Percentiles rank a stretch among this genome's conserved stretches.
phyloP scores from a whole-genome alignment of 2,797 vertebrate genomes.

The Paramormyrops hopkinsi region DNA sequence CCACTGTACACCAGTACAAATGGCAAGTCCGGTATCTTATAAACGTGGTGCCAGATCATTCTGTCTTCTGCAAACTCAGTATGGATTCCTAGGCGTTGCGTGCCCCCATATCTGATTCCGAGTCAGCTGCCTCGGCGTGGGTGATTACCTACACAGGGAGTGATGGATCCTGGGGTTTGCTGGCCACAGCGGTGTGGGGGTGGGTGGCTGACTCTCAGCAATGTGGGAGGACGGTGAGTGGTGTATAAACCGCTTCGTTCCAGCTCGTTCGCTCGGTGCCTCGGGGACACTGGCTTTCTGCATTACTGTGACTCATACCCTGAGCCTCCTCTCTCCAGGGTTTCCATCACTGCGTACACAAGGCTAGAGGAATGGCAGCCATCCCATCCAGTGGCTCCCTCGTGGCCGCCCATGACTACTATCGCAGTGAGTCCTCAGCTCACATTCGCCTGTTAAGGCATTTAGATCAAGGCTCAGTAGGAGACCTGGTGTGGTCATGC shows the following conservation, averaged over 20 bases:
- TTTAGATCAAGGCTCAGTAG: background rate
- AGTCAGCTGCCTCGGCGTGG: background rate
- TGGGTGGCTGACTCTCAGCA: background rate
- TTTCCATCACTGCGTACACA: conserved; percentile 40
- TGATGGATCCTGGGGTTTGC: background rate
- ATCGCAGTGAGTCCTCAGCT: conserved; percentile 72
- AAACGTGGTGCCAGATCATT: background rate
- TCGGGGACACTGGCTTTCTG: background rate
- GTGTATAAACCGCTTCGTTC: background rate
- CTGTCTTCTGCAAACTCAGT: background rate
- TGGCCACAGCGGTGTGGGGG: background rate
- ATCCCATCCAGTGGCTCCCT: conserved; percentile 93
- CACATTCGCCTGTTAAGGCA: background rate
- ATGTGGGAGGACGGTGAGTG: background rate
- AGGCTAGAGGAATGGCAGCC: conserved; percentile 74
- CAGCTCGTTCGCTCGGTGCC: background rate
- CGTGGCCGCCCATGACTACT: conserved; percentile 87
- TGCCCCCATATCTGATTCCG: background rate
- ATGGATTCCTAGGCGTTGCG: background rate
- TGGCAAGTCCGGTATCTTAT: background rate
- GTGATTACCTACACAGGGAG: background rate
- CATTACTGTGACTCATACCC: background rate
- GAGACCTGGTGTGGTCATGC: background rate
- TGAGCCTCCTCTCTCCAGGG: conserved; percentile 30
- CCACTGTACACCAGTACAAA: background rate